Evolutionary conservation across 30 jellyfish, hydroid and myxozoan species (phyloP), one percentile per base, ranked within the genome.

Genomic region (Hydractinia symbiolongicarpus): DNA sequence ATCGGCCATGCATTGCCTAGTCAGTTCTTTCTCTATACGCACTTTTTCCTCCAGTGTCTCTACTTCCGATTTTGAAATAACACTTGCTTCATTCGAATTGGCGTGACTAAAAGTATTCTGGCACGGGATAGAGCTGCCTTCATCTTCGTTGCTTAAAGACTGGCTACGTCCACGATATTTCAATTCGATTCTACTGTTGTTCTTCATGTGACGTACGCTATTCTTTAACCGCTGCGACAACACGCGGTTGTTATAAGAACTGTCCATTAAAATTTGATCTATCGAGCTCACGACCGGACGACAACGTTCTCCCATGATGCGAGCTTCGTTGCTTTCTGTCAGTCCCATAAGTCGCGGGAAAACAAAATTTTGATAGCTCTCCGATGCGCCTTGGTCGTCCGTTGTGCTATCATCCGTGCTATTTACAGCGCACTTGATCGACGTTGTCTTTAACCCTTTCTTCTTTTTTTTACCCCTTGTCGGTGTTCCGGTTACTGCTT

Each of bases 311-410:
- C 97, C 97, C 97, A 90, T 90, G 67, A 90, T 49, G 73, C 69
- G 86, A 3, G 93, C 90, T 67, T 90, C 97, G 61, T 86, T 90
- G 54, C 77, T 85, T 79, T 67, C 86, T 6, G 84, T 84, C 64
- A 90, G 68, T 49, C 97, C 97, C 95, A 90, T 90, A 49, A 90
- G 82, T 72, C 82, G 85, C 44, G 97, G 97, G 50, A 89, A 86
- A 50, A 90, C 78, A 57, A 84, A 79, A 70, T 40, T 40, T 79
- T 64, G 66, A 66, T 30, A 79, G 19, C 10, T 66, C n/a, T 78
- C 79, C 6, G 56, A 61, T 53, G 82, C 86, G 17, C 19, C 57
- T 64, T 64, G 74, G 9, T 64, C 74, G 17, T 64, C 74, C 7
- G 74, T 64, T 13, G 74, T 13, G 40, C 17, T 64, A 13, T 64